Base-by-base conservation (phyloP, 2,888 invertebrate species). In the Acrocera orbiculus region DNA sequence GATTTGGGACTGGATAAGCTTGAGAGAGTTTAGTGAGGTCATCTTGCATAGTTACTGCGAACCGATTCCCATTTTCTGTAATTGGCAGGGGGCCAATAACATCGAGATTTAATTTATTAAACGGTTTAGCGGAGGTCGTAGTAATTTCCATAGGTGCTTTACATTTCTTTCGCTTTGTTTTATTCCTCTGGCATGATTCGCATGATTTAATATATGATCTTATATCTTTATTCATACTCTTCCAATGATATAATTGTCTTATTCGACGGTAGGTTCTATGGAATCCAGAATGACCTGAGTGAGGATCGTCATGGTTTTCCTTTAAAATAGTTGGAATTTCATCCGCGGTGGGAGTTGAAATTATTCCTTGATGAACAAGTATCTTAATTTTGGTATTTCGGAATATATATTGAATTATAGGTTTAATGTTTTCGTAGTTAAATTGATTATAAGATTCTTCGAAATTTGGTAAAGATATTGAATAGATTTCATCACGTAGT, bases 141-240 rank as follows among this genome's bases (percentile, higher is more conserved):
- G 48, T 52, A 10, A 50, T 47, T 42, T 48, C 44, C 47, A 54
- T 47, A 1, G 54, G 52, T 15, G 41, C 32, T 41, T 42, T 46
- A 27, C 30, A 27, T 22, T 36, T 37, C 32, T 41, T 39, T 5
- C 40, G 16, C 14, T 31, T 35, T 4, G 34, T 42, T 43, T 52
- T 52, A 30, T 47, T 46, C 44, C 27, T 43, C 45, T 51, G 50
- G 40, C 50, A 52, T 5, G 41, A 39, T 30, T 44, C 38, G 36
- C 50, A 52, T 9, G 24, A 37, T 38, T 47, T 46, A 22, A 54
- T 44, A 38, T 44, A 50, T 32, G 40, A 33, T 41, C 47, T 45
- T 6, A 55, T 50, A 32, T 52, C 48, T 4, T 39, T 38, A 37
- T 47, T 50, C 49, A 55, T 51, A 5, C 40, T 44, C 11, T 36